These are phyloP conservation scores for Danaus plexippus DNA, from an alignment of 1,140 invertebrate genomes.

Conservation along the genomic window DNA sequence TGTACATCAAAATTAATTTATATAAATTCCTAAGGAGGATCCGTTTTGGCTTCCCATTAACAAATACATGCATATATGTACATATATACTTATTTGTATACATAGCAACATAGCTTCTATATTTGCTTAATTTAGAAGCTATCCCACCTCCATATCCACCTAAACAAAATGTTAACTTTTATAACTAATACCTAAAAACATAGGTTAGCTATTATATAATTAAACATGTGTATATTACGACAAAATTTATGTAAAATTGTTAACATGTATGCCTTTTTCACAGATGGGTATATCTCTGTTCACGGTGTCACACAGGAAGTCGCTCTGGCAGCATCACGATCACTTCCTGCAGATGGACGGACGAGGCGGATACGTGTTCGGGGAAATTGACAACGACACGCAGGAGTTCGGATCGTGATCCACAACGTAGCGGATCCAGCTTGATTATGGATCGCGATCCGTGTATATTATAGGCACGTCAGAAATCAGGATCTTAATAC, in stretches of 20 bases:
- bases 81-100: too few species aligned
- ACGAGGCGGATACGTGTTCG: constrained; percentile 89
- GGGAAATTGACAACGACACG: constrained; percentile 86
- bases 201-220: too few species aligned
- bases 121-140: too few species aligned
- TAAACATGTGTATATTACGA: background rate
- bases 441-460: background rate
- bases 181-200: too few species aligned
- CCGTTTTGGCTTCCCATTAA: too few species aligned
- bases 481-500: too few species aligned
- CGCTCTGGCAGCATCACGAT: constrained; percentile 97
- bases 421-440: background rate
- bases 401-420: constrained; percentile 93
- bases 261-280: background rate
- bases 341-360: constrained; percentile 97
- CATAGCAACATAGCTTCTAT: too few species aligned
- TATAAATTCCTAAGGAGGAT: too few species aligned
- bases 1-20: constrained; percentile 12
- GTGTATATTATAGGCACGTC: too few species aligned
- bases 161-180: too few species aligned
- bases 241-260: background rate
- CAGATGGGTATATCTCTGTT: constrained; percentile 94
- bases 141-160: too few species aligned
- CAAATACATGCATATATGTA: too few species aligned
- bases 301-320: constrained; percentile 97